Percentiles rank a stretch among this genome's conserved stretches.
phyloP scores from a whole-genome alignment of 2,113 vertebrate genomes.

The Trachemys scripta region DNA sequence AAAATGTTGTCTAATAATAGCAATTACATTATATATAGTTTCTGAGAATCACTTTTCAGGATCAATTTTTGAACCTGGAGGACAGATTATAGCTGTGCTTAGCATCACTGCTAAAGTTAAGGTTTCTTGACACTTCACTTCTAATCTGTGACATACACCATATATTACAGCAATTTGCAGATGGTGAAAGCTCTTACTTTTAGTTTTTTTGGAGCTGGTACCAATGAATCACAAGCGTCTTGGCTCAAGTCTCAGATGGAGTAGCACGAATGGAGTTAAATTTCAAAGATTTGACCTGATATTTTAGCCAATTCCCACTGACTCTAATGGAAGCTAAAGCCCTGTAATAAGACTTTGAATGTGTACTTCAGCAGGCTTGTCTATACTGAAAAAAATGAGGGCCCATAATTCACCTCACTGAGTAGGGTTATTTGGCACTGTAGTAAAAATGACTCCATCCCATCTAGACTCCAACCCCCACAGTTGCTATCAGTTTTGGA shows the following conservation, averaged over 20 bases:
- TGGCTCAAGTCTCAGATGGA: neutral
- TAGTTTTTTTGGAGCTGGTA: neutral
- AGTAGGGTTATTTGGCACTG: neutral
- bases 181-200: neutral
- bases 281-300: neutral
- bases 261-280: neutral
- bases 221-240: neutral
- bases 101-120: neutral
- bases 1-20: conserved; percentile 13
- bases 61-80: neutral
- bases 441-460: neutral
- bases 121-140: neutral
- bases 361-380: neutral
- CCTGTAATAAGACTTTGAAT: neutral
- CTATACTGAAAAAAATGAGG: neutral
- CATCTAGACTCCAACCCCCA: neutral
- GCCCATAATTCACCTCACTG: conserved; percentile 1
- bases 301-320: neutral
- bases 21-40: neutral
- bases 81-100: conserved; percentile 14
- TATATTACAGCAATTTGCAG: neutral
- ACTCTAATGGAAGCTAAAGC: neutral
- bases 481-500: neutral
- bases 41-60: neutral
- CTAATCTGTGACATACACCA: neutral